A percentile compares a stretch with the other conserved stretches of the same genome.
phyloP scores from a whole-genome alignment of 2,888 invertebrate genomes.

The Agrilus cyanescens region DNA sequence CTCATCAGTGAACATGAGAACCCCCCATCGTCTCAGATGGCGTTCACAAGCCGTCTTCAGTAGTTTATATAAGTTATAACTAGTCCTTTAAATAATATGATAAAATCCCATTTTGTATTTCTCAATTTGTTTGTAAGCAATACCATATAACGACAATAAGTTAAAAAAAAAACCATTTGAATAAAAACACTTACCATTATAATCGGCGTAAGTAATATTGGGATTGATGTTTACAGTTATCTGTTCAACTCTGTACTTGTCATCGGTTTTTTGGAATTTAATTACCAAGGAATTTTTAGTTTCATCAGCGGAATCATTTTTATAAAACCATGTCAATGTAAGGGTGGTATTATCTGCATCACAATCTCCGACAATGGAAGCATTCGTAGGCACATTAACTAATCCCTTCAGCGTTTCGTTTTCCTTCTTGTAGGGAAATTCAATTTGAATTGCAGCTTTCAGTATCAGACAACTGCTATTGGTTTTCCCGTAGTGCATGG shows the following conservation, averaged over 20 bases:
- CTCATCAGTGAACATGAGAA: too few relatives aligned
- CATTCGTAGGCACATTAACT: constrained; percentile 36
- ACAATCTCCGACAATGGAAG: constrained; percentile 35
- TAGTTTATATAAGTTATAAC: too few relatives aligned
- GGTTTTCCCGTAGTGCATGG: constrained; percentile 28
- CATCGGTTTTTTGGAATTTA: too few relatives aligned
- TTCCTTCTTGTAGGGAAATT: constrained; percentile 40
- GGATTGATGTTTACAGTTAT: too few relatives aligned
- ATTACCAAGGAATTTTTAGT: too few relatives aligned
- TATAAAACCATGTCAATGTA: constrained; percentile 29
- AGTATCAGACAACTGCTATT: constrained; percentile 48
- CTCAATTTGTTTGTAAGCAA: too few relatives aligned
- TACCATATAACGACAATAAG: too few relatives aligned
- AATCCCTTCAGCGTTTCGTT: constrained; percentile 21
- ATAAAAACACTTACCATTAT: constrained; percentile 2
- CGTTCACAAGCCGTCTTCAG: too few relatives aligned
- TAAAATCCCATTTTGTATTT: too few relatives aligned
- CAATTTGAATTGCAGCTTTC: constrained; percentile 54
- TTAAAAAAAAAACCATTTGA: not conserved
- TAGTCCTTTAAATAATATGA: too few relatives aligned
- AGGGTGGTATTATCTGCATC: constrained; percentile 28
- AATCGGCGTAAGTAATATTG: constrained; percentile 13
- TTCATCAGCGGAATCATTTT: not conserved
- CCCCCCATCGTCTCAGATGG: too few relatives aligned
- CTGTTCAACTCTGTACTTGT: too few relatives aligned